These are phyloP conservation scores for Aselliscus stoliczkanus DNA, from an alignment of 2,797 vertebrate species.

Conservation along the genomic window DNA sequence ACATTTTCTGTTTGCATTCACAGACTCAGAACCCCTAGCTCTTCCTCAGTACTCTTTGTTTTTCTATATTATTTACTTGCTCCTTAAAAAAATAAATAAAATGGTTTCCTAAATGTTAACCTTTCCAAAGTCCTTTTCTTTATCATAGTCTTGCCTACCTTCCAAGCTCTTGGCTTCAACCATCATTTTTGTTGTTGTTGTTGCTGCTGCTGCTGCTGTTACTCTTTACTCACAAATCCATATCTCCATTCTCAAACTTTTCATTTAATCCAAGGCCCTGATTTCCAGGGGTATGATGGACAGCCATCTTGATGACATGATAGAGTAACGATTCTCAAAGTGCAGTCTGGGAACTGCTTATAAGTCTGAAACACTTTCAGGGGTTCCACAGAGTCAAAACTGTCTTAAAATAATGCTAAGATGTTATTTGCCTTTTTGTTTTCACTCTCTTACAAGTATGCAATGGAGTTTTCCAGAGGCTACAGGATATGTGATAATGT, in stretches of 20 bases:
- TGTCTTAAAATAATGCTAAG: neutral
- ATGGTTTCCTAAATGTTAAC: neutral
- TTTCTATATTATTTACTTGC: neutral
- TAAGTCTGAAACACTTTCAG: neutral
- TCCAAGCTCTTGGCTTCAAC: neutral
- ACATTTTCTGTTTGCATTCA: neutral
- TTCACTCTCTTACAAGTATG: accelerated
- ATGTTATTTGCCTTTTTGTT: neutral
- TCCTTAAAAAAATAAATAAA: too few relatives aligned
- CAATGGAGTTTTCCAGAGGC: neutral
- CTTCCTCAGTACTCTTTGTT: neutral
- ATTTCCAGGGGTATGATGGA: neutral
- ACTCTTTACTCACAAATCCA: neutral
- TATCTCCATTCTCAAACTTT: neutral
- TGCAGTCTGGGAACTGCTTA: neutral
- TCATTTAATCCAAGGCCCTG: neutral
- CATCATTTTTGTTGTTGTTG: neutral
- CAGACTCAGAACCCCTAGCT: neutral
- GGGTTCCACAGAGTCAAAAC: neutral
- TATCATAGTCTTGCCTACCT: neutral
- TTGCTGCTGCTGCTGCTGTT: neutral
- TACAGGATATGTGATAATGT: accelerated
- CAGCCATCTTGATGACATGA: neutral
- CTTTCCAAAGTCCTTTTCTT: neutral
- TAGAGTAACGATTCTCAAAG: neutral